Evolutionary conservation across 1,140 invertebrate species (phyloP).

Genomic region (Cydia splendana): DNA sequence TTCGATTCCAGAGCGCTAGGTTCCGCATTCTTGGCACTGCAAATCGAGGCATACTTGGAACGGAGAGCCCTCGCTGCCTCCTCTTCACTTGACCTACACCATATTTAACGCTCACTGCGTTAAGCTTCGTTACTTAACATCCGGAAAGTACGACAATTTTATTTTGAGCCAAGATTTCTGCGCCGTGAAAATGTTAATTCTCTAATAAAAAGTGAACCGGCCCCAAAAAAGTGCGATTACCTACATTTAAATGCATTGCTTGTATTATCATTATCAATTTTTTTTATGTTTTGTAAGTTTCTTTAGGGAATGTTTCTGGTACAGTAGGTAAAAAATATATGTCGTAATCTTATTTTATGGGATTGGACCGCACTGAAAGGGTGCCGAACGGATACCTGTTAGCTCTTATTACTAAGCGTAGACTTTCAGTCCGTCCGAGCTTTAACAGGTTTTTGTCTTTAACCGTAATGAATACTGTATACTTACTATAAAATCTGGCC

Average conservation of each 20-base stretch:
- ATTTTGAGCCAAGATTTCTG: conserved; percentile 11
- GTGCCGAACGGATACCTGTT: too few species aligned
- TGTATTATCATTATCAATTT: background rate
- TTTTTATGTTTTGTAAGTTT: background rate
- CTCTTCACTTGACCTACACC: conserved; percentile 22
- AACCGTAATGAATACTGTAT: too few species aligned
- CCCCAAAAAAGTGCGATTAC: background rate
- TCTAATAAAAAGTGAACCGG: background rate
- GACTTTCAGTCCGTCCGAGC: too few species aligned
- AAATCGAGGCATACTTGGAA: background rate
- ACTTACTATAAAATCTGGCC: too few species aligned
- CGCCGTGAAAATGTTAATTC: background rate
- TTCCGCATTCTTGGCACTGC: background rate
- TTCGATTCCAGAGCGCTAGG: background rate
- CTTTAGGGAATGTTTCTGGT: background rate
- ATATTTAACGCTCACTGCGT: conserved; percentile 18
- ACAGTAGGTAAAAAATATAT: too few species aligned
- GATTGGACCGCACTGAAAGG: too few species aligned
- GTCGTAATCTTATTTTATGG: too few species aligned
- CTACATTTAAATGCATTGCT: background rate
- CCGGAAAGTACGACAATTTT: conserved; percentile 13
- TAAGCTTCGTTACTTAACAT: conserved; percentile 19
- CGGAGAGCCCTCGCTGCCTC: conserved; percentile 12
- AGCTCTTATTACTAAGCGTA: too few species aligned
- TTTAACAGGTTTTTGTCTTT: too few species aligned